Percentiles rank a stretch among this genome's conserved stretches.
Conservation (phyloP, 2,113 vertebrate species). For the Cacatua alba region DNA sequence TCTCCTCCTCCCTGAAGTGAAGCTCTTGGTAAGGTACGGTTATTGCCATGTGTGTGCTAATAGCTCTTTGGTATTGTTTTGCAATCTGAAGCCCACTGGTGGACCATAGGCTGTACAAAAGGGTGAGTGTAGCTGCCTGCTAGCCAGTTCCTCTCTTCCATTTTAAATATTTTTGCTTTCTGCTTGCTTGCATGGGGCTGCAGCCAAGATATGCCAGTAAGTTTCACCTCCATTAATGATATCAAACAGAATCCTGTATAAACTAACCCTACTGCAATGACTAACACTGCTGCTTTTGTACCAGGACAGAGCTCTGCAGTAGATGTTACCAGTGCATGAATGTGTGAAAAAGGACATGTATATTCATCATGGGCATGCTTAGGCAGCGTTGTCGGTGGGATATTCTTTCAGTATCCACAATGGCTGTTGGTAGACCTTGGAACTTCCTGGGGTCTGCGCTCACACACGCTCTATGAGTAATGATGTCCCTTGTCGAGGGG, state of each 20-base stretch:
- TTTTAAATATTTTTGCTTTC: conserved; percentile 82
- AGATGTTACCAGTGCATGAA: conserved; percentile 73
- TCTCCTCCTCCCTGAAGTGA: conserved; percentile 48
- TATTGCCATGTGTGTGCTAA: conserved; percentile 88
- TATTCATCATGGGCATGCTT: conserved; percentile 71
- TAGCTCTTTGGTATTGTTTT: conserved; percentile 99
- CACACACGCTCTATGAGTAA: not conserved
- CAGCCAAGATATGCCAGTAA: conserved; percentile 78
- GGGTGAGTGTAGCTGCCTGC: conserved; percentile 99
- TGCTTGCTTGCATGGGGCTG: conserved; percentile 99
- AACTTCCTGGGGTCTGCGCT: not conserved
- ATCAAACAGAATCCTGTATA: conserved; percentile 41
- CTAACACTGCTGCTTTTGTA: conserved; percentile 74
- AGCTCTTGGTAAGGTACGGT: conserved; percentile 69
- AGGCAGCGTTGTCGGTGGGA: not conserved
- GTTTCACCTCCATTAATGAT: conserved; percentile 79
- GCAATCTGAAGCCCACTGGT: conserved; percentile 99
- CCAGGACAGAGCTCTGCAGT: conserved; percentile 67
- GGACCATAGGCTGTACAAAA: conserved; percentile 99
- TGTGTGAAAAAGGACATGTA: conserved; percentile 14
- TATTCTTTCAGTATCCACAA: not conserved
- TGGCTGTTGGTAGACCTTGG: not conserved
- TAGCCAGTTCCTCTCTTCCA: conserved; percentile 84
- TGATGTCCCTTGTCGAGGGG: rapidly evolving
- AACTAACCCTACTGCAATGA: conserved; percentile 77